Evolutionary conservation across 2,797 vertebrate genomes (phyloP).

Genomic region (Ataeniobius toweri): DNA sequence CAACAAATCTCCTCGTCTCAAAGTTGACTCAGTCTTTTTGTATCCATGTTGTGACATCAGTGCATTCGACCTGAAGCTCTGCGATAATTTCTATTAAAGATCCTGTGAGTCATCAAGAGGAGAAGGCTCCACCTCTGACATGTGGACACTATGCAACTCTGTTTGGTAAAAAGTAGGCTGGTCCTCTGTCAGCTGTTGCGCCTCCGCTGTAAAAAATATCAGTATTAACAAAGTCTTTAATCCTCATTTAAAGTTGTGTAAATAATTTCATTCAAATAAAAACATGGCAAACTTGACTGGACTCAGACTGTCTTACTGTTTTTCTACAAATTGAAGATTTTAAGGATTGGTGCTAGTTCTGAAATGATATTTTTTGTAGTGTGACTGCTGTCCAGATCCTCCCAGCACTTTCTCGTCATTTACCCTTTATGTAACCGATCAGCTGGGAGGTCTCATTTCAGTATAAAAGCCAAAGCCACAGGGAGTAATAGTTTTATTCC

Average conservation of each 20-base stretch:
- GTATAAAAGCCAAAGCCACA: conserved; percentile 74
- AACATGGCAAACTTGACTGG: rapidly evolving
- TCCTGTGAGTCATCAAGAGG: conserved; percentile 70
- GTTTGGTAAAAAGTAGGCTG: conserved; percentile 71
- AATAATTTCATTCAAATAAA: rapidly evolving
- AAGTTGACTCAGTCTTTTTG: conserved; percentile 35
- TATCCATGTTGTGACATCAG: conserved; percentile 73
- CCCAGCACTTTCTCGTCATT: conserved; percentile 70
- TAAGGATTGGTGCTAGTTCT: not conserved
- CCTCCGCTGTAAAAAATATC: conserved; percentile 58
- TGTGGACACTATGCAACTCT: conserved; percentile 45
- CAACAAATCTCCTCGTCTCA: not conserved
- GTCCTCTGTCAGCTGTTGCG: conserved; percentile 72
- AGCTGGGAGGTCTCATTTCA: conserved; percentile 21
- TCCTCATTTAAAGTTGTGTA: rapidly evolving
- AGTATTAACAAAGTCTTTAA: not conserved
- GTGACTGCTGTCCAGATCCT: conserved; percentile 37
- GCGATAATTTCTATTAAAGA: conserved; percentile 76
- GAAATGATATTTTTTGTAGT: conserved; percentile 38
- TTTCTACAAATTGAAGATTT: not conserved
- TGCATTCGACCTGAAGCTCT: conserved; percentile 46
- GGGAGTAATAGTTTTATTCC: conserved; percentile 18
- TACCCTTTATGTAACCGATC: conserved; percentile 29
- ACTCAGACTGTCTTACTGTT: rapidly evolving
- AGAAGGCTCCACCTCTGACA: conserved; percentile 41